Percentiles rank a stretch among this genome's conserved stretches.
Conservation (phyloP, 2,113 vertebrate genomes). For the Ceyx cyanopectus region DNA sequence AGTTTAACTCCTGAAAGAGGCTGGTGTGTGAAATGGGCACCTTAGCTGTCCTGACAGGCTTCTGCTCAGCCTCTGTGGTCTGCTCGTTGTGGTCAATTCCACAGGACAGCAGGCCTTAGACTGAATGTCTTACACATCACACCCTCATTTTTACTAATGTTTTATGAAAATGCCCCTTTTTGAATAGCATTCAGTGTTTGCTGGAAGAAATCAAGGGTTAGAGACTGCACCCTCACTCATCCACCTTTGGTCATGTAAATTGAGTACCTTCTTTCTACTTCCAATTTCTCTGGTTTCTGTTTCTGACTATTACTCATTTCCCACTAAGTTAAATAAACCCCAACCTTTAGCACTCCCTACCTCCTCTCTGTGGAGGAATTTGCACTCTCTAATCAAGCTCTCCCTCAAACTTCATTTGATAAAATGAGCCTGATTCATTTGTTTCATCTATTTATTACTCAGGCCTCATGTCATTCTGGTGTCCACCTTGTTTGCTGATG, state of each 20-base stretch:
- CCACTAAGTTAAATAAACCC: background rate
- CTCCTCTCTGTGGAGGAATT: background rate
- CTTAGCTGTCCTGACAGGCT: background rate
- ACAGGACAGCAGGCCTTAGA: background rate
- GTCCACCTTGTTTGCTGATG: background rate
- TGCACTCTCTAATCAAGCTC: background rate
- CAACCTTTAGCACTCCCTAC: background rate
- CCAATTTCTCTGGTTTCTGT: background rate
- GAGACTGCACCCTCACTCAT: background rate
- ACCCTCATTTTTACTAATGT: background rate
- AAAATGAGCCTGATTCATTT: background rate
- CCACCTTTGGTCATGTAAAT: background rate
- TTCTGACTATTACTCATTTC: conserved; percentile 1
- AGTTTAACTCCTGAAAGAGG: background rate
- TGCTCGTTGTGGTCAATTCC: background rate
- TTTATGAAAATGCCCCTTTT: background rate
- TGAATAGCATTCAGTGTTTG: background rate
- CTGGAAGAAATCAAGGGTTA: background rate
- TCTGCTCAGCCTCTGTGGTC: background rate
- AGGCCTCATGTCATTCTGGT: background rate
- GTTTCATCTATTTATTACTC: background rate
- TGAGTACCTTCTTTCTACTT: background rate
- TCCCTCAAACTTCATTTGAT: background rate
- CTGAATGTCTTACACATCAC: background rate
- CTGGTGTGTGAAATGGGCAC: background rate